phyloP scores from a whole-genome alignment of 2,888 invertebrate species.

The Hypomecis atomaria region DNA sequence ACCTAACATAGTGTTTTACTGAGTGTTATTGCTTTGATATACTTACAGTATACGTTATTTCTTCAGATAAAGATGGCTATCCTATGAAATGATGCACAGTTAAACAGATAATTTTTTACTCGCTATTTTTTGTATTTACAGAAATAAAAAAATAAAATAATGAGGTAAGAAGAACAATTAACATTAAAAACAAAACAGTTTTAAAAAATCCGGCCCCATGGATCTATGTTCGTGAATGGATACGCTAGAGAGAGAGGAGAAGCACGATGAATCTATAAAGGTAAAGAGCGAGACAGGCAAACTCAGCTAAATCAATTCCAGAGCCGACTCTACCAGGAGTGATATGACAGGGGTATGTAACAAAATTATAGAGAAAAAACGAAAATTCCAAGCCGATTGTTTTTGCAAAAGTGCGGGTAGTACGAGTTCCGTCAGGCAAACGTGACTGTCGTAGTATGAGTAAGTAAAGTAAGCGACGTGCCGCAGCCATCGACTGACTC shows the following conservation, averaged over 20 bases:
- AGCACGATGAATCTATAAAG: constrained; percentile 34
- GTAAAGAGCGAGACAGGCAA: constrained; percentile 27
- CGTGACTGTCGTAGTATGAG: not conserved
- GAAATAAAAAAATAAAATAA: constrained; percentile 67
- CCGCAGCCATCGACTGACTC: constrained; percentile 42
- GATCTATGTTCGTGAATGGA: constrained; percentile 27
- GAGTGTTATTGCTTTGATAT: constrained; percentile 84
- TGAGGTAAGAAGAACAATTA: constrained; percentile 50
- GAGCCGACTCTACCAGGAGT: constrained; percentile 33
- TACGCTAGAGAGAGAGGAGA: constrained; percentile 32
- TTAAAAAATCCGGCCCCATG: constrained; percentile 41
- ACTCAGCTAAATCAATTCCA: constrained; percentile 38
- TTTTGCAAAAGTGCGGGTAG: constrained; percentile 47
- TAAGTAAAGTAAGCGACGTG: constrained; percentile 61
- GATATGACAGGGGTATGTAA: constrained; percentile 44
- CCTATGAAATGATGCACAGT: constrained; percentile 90
- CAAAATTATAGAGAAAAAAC: constrained; percentile 41
- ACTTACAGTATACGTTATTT: constrained; percentile 85
- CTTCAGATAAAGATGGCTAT: constrained; percentile 87
- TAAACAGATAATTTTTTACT: constrained; percentile 90
- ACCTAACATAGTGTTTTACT: constrained; percentile 82
- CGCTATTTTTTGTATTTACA: constrained; percentile 84
- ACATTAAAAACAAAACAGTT: constrained; percentile 25
- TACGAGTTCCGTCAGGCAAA: constrained; percentile 41
- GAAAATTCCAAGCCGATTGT: constrained; percentile 49